These are phyloP conservation scores for Lamprotornis superbus DNA, from an alignment of 2,113 vertebrate species.

Conservation along the genomic window DNA sequence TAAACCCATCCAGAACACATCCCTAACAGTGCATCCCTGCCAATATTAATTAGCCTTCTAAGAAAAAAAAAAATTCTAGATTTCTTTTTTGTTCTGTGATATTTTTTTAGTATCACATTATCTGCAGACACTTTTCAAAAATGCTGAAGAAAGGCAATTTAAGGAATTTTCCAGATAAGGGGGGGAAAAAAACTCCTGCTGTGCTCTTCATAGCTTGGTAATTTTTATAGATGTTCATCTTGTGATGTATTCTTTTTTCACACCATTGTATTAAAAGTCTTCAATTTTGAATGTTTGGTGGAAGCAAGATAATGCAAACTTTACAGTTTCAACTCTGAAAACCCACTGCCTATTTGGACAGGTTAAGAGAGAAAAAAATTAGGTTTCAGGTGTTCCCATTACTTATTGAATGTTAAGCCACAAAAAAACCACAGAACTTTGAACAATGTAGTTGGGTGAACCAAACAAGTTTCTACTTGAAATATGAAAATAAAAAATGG, in stretches of 20 bases:
- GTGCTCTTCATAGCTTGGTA: not conserved
- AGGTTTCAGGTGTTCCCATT: not conserved
- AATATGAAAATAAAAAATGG: not conserved
- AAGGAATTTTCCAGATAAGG: not conserved
- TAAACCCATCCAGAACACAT: not conserved
- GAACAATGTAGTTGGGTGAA: not conserved
- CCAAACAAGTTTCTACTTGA: not conserved
- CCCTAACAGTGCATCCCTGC: not conserved
- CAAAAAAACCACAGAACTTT: not conserved
- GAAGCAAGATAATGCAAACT: not conserved
- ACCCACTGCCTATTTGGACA: not conserved
- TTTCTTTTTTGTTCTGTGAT: not conserved
- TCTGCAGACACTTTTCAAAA: not conserved
- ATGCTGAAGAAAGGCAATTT: not conserved
- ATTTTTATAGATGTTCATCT: not conserved
- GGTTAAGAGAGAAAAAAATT: not conserved
- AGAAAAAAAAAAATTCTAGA: not conserved
- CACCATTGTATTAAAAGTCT: not conserved
- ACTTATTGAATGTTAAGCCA: fast-evolving
- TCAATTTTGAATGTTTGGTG: not conserved
- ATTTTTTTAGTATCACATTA: not conserved
- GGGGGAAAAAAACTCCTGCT: not conserved
- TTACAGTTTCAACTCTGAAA: not conserved
- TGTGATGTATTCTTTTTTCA: not conserved
- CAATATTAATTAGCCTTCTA: not conserved